Evolutionary conservation across 2,113 vertebrate species (phyloP), one percentile per base, ranked within the genome.

Genomic region (Spizaetus ornatus): DNA sequence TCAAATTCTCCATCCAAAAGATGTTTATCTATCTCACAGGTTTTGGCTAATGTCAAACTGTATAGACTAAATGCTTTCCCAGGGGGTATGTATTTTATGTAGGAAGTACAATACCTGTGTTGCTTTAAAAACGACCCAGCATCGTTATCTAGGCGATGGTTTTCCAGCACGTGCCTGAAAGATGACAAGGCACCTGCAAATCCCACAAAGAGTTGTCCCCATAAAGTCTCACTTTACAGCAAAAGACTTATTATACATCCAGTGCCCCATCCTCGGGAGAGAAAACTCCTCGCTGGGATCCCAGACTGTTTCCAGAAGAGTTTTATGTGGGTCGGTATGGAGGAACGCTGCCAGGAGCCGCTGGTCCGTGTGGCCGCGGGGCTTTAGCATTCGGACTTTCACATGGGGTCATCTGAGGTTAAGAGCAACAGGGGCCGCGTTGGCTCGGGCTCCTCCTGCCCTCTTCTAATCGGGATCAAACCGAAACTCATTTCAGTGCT

Each of bases 401-500:
- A 7, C 47, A 8, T 21, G 19, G 65, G 87, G 96, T 94, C 65
- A 94, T 13, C 48, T 29, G n/a, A 94, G 95, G 96, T 25, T 42
- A 73, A 59, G 61, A 82, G 53, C 80, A 73, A 65, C 26, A 10
- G 8, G 40, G n/a, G 27, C 21, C 2, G 0, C 10, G 1, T 9
- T 55, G 86, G 89, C 77, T 88, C 23, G 4, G 63, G 78, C 88
- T 90, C 59, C 67, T 88, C 59, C 81, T 71, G 87, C 61, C 65
- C 42, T 88, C 79, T 71, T 48, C 80, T 80, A 72, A 95, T 78
- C 90, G 11, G 73, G 67, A 96, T 95, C 85, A 91, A 85, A 53
- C 80, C 4, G 1, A 55, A 90, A 82, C 85, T 53, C 72, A 38
- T 67, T 82, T 58, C 74, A 22, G 59, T 7, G 21, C 82, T 43